Evolutionary conservation across 2,797 vertebrate species (phyloP), one percentile per base, ranked within the genome.

Genomic region (Sebastes itinus): DNA sequence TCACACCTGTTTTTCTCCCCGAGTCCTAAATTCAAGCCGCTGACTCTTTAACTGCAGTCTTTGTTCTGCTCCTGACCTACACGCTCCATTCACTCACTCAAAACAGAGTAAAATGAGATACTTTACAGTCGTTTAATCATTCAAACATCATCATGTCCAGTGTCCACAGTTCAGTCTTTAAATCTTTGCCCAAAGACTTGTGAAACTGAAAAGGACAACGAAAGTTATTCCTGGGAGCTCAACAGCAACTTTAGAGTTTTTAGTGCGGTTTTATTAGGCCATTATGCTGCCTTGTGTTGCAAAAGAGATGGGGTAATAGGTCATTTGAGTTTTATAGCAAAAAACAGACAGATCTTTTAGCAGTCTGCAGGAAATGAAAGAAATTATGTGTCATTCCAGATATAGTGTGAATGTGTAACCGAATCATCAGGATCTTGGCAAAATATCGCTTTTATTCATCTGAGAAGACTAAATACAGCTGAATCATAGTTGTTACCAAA

Each of bases 201-300:
- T 64, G 23, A 86, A 80, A 81, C 52, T 75, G 14, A 55, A 83
- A 62, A 74, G 61, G 22, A 80, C 54, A 42, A 38, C 0, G 6
- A 66, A 77, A 72, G 60, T 78, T 82, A 64, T 79, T 75, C 66
- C 61, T 63, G 28, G n/a, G 64, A 67, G 27, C 69, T 60, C 33
- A 65, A 60, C 38, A 12, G 74, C 56, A 12, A 59, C 42, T 77
- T 77, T 3, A 59, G n/a, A 46, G 20, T 42, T 79, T 89, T 88
- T 80, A 87, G 30, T 84, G 82, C 25, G 25, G 68, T 71, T 89
- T 90, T 92, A 87, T 85, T 60, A 49, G 78, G 66, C 62, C 1
- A 3, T 78, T 85, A 85, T 78, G 85, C 62, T 25, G 71, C 81
- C 20, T 11, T 65, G 63, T 22, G 27, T 89, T 91, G 74, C 80